These are phyloP conservation scores for Notarius lentiginosus DNA, from an alignment of 2,113 vertebrate species.

Conservation along the genomic window DNA sequence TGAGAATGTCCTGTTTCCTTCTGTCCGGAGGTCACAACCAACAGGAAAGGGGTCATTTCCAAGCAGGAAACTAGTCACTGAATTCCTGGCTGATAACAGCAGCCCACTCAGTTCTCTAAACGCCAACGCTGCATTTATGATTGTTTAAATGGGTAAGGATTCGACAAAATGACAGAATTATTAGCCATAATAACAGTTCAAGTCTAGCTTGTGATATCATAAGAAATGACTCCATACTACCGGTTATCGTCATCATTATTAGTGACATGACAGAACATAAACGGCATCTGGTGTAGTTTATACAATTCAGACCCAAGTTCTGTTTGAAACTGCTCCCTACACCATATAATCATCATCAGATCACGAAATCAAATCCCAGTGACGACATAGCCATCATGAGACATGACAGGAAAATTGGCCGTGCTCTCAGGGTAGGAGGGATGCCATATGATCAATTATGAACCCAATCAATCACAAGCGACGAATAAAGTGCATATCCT, in stretches of 20 bases:
- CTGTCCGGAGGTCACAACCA: neutral
- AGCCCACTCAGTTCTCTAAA: neutral
- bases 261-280: neutral
- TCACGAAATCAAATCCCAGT: neutral
- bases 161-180: no score
- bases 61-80: conserved; percentile 9
- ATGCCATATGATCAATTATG: no score
- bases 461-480: neutral
- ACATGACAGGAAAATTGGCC: no score
- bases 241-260: neutral
- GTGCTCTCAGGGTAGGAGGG: neutral
- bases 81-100: neutral
- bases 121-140: neutral
- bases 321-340: neutral
- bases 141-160: neutral
- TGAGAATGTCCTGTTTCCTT: neutral
- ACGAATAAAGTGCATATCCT: no score
- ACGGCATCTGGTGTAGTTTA: neutral
- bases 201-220: neutral
- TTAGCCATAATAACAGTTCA: neutral
- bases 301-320: neutral
- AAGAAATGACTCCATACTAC: no score
- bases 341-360: no score
- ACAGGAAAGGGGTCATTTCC: conserved; percentile 18
- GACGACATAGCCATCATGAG: neutral